These are phyloP conservation scores for Hydrocynus forskahlii DNA, from an alignment of 2,797 vertebrate genomes.

Conservation along the genomic window DNA sequence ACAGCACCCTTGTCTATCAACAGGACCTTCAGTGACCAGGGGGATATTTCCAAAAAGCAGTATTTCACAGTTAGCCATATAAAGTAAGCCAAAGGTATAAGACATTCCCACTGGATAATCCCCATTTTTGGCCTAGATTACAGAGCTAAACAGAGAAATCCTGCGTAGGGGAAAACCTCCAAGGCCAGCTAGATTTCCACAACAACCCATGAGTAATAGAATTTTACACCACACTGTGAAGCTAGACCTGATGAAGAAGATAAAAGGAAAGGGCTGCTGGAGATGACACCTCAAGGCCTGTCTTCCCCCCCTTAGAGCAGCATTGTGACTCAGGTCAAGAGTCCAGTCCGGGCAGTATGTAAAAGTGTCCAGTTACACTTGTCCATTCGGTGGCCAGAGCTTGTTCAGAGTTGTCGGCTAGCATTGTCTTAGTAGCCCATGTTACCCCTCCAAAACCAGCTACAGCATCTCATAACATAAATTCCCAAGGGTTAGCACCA, in stretches of 20 bases:
- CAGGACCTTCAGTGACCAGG: neutral
- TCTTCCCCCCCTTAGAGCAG: neutral
- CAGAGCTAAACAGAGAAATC: neutral
- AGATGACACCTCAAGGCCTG: conserved; percentile 20
- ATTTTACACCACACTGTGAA: neutral
- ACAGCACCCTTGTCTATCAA: neutral
- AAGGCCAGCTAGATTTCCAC: neutral
- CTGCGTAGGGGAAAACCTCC: neutral
- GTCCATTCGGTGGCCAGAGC: neutral
- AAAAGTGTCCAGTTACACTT: conserved; percentile 9
- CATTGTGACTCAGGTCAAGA: conserved; percentile 16
- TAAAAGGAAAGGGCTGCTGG: neutral
- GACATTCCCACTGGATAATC: neutral
- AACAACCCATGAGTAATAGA: neutral
- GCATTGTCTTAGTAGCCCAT: neutral
- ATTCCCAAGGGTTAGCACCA: conserved; percentile 60
- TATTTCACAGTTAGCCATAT: neutral
- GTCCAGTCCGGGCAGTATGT: neutral
- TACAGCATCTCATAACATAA: conserved; percentile 53
- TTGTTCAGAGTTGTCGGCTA: neutral
- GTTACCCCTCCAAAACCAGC: neutral
- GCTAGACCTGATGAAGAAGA: conserved; percentile 5
- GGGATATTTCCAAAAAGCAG: neutral
- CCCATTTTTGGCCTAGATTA: neutral
- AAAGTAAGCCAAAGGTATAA: neutral